Evolutionary conservation across 2,113 vertebrate genomes (phyloP).

Genomic region (Oreochromis tanganicae): DNA sequence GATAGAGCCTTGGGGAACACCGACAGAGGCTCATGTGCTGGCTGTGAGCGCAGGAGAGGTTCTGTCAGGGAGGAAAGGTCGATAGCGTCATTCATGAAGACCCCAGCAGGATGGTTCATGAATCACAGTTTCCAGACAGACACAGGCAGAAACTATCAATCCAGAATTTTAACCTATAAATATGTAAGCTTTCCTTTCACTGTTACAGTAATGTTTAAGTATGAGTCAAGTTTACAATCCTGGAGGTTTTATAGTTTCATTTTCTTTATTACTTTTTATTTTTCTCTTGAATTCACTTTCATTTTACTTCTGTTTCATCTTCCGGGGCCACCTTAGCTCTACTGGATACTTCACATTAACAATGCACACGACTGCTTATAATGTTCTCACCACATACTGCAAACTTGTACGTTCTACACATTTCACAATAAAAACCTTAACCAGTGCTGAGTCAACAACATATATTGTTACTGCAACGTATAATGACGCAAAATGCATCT

Average conservation of each 20-base stretch:
- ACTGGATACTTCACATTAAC: not conserved
- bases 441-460: not conserved
- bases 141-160: not conserved
- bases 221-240: not conserved
- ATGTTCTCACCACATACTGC: not conserved
- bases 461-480: not conserved
- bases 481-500: not conserved
- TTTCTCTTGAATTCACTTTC: not conserved
- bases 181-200: not conserved
- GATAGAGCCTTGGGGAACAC: not conserved
- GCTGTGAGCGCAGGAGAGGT: not conserved
- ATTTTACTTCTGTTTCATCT: not conserved
- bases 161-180: not conserved
- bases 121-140: not conserved
- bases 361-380: not conserved
- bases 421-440: not conserved
- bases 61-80: not conserved
- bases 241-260: not conserved
- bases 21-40: not conserved
- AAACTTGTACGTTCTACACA: not conserved
- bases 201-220: not conserved
- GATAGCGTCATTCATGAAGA: not conserved
- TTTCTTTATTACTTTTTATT: not conserved
- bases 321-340: not conserved
- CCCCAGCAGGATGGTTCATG: accelerated